Base-by-base conservation (phyloP, 2,888 invertebrate genomes). In the Lepidocyrtoides sp. region DNA sequence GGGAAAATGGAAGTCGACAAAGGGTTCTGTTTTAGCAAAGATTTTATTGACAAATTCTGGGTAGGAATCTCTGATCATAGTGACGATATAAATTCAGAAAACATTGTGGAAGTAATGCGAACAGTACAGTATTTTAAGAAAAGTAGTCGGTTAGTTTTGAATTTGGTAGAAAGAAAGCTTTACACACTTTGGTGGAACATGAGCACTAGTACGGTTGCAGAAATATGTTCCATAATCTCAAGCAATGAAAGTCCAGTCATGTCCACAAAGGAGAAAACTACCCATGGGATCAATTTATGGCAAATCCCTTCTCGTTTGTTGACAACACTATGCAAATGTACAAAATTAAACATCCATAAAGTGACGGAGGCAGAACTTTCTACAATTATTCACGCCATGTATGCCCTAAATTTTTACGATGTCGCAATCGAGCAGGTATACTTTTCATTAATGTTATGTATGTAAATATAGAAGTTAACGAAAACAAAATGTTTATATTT, bases 41-140 rank as follows among this genome's bases (percentile, higher is more conserved):
- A 96, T 14, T 93, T 94, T 8, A 95, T 96, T 89, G 97, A 97
- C 93, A 96, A 96, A 94, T 95, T 97, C 54, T 97, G 97, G 97
- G 95, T 96, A 89, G 97, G 97, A 10, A 96, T 97, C 93, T 95
- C 96, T 23, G 96, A 96, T 91, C 96, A 96, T 86, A 96, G 96
- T 93, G 94, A 95, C 48, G 96, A 96, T 36, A 96, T 97, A 57
- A 95, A 96, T 95, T 96, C 96, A 89, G 95, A 95, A 10, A 96
- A 97, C 94, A 95, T 97, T 89, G 95, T 96, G 0, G 94, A 96
- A 36, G 95, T 97, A 14, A 97, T 96, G 94, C 95, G 95, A 93
- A 95, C 96, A 44, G 94, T 97, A 26, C 96, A 96, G 57, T 95
- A 96, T 29, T 95, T 97, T 20, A 96, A 96, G 94, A 95, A 95